A percentile compares a stretch with the other conserved stretches of the same genome.
phyloP scores from a whole-genome alignment of 1,140 invertebrate genomes.

The Drosophila takahashii region DNA sequence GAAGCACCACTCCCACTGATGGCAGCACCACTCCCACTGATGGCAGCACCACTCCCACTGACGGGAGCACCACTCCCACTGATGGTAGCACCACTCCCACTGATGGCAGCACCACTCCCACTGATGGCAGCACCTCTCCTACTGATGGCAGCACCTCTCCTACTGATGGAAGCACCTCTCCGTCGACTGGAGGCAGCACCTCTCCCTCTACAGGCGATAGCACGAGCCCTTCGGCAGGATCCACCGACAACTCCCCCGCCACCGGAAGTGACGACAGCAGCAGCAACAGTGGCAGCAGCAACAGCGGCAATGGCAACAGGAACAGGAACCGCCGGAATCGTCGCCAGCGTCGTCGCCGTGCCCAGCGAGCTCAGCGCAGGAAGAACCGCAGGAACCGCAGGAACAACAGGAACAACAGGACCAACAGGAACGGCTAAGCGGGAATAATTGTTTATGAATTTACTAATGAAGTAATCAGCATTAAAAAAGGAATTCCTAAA shows the following conservation, averaged over 20 bases:
- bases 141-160: not conserved
- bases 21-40: constrained; percentile 11
- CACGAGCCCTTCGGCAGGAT: not conserved
- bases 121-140: constrained; percentile 2
- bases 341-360: constrained; percentile 6
- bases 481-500: not conserved
- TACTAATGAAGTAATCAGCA: not conserved
- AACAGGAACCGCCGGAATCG: not conserved
- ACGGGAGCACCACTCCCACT: constrained; percentile 1
- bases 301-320: not conserved
- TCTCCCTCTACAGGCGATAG: not conserved
- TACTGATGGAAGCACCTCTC: not conserved
- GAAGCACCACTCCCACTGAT: not conserved
- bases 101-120: not conserved
- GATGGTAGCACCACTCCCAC: not conserved
- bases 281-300: not conserved
- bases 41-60: constrained; percentile 7
- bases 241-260: not conserved
- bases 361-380: constrained; percentile 10
- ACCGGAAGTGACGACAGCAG: not conserved
- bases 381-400: constrained; percentile 30
- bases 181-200: not conserved
- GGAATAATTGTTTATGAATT: no score
- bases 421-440: not conserved
- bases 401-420: constrained; percentile 2